These are phyloP conservation scores for Serinus canaria DNA, from an alignment of 2,113 vertebrate species.

Conservation along the genomic window DNA sequence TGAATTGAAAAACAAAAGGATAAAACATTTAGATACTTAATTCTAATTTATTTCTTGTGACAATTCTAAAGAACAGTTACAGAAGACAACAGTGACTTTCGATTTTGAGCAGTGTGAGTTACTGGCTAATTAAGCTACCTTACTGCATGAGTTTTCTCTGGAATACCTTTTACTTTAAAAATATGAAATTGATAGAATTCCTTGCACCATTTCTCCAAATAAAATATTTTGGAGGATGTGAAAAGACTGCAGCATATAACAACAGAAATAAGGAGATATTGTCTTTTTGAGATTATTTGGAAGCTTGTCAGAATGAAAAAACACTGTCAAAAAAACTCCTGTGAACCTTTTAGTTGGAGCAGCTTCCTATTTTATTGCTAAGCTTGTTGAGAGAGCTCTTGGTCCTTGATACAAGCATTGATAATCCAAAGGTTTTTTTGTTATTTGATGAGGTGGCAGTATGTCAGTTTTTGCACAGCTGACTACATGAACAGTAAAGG, in stretches of 20 bases:
- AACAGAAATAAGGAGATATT: not conserved
- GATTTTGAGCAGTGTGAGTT: not conserved
- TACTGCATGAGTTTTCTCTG: not conserved
- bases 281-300: not conserved
- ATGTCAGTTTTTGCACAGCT: not conserved
- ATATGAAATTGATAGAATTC: not conserved
- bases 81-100: not conserved
- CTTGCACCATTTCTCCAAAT: not conserved
- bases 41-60: not conserved
- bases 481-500: not conserved
- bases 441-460: not conserved
- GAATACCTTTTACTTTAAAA: not conserved
- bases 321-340: not conserved
- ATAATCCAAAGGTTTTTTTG: not conserved
- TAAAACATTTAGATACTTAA: not conserved
- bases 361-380: not conserved
- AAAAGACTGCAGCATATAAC: not conserved
- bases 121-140: not conserved
- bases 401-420: not conserved
- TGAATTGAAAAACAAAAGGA: not conserved
- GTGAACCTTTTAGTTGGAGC: not conserved
- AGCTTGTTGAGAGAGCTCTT: not conserved
- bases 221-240: not conserved
- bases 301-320: not conserved
- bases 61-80: not conserved